Evolutionary conservation across 2,888 invertebrate species (phyloP).

Genomic region (Orchesella flavescens): DNA sequence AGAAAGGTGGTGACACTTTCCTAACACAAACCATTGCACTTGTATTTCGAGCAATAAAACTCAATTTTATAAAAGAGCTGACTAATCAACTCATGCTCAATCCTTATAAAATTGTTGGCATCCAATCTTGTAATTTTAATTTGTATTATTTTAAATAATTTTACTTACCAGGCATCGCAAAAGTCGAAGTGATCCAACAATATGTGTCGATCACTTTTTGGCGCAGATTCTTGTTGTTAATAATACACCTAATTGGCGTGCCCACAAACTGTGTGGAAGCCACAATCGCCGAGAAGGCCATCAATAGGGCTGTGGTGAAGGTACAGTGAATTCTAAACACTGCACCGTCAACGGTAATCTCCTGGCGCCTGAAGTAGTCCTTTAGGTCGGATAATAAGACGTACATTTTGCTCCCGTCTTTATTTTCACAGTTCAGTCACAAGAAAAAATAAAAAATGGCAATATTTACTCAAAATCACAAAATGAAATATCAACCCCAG

Average conservation of each 20-base stretch:
- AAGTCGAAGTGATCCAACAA: conserved; percentile 76
- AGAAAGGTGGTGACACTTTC: too few relatives aligned
- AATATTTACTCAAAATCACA: too few relatives aligned
- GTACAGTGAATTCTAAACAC: conserved; percentile 91
- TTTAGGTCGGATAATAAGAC: too few relatives aligned
- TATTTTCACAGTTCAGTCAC: conserved; percentile 10
- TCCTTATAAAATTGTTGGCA: too few relatives aligned
- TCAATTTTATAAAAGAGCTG: too few relatives aligned
- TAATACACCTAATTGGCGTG: conserved; percentile 92
- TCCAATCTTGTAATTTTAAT: too few relatives aligned
- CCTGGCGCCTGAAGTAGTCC: conserved; percentile 92
- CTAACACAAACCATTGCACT: too few relatives aligned
- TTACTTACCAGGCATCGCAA: conserved; percentile 83
- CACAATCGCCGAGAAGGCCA: conserved; percentile 89
- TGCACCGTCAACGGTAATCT: conserved; percentile 89
- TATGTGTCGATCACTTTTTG: conserved; percentile 80
- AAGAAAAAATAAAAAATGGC: too few relatives aligned
- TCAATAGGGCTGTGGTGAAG: conserved; percentile 88
- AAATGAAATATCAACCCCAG: too few relatives aligned
- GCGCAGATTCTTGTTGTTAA: conserved; percentile 75
- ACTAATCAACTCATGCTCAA: too few relatives aligned
- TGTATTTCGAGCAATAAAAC: too few relatives aligned
- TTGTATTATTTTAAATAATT: background rate
- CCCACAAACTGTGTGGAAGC: conserved; percentile 94
- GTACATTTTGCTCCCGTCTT: conserved; percentile 80